Percentiles rank a stretch among this genome's conserved stretches.
These are phyloP conservation scores for Coptodon rendalli DNA, from an alignment of 2,113 vertebrate genomes.

Conservation along the genomic window DNA sequence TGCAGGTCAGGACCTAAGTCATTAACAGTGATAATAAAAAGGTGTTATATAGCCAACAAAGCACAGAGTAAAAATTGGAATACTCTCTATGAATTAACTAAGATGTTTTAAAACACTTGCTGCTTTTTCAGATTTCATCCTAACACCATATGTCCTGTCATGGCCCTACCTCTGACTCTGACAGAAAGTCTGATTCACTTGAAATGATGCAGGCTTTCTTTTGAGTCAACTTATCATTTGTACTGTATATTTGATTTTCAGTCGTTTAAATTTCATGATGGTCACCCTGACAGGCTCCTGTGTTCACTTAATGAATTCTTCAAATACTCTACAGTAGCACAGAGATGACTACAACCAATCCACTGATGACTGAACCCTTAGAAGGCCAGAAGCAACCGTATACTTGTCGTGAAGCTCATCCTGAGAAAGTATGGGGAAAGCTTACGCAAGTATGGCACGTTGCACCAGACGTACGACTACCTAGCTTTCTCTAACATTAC, in stretches of 20 bases:
- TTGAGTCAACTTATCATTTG: background rate
- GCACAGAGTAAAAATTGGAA: background rate
- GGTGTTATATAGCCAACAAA: conserved; percentile 5
- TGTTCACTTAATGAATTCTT: background rate
- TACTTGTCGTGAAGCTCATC: conserved; percentile 32
- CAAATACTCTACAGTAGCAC: background rate
- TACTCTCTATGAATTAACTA: background rate
- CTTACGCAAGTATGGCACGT: conserved; percentile 42
- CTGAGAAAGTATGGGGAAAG: background rate
- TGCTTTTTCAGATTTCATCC: background rate
- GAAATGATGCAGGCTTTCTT: background rate
- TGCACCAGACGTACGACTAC: conserved; percentile 33
- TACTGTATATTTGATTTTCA: background rate
- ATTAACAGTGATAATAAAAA: conserved; percentile 17
- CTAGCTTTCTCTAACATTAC: conserved; percentile 34
- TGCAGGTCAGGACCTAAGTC: conserved; percentile 41
- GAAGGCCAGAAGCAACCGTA: conserved; percentile 53
- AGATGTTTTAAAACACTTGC: background rate
- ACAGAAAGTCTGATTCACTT: background rate
- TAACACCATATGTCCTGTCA: background rate
- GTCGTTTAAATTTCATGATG: background rate
- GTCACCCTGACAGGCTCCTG: background rate
- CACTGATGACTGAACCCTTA: conserved; percentile 49
- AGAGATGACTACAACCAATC: background rate
- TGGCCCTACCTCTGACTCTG: background rate